Percentiles rank a stretch among this genome's conserved stretches.
These are phyloP conservation scores for Cephus runcator DNA, from an alignment of 2,888 invertebrate genomes.

Conservation along the genomic window DNA sequence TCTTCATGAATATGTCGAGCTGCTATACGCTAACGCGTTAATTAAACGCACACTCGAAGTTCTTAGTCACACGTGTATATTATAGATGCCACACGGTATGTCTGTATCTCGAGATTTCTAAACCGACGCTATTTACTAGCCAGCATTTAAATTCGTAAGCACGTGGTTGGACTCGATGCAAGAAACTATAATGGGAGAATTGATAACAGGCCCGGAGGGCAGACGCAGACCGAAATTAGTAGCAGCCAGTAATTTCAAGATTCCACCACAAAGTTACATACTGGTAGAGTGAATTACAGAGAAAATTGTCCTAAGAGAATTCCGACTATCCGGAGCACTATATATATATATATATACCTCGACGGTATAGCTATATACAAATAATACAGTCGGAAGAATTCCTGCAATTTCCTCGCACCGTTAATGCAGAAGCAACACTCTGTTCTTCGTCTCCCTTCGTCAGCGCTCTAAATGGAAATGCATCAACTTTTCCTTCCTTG, in stretches of 20 bases:
- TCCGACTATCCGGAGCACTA: neutral
- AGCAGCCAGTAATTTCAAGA: neutral
- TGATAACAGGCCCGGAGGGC: neutral
- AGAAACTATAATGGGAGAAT: neutral
- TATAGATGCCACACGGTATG: neutral
- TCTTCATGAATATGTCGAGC: neutral
- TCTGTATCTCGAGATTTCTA: neutral
- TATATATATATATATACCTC: neutral
- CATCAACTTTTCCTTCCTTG: neutral
- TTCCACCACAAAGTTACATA: neutral
- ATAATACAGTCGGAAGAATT: neutral
- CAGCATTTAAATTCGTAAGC: neutral
- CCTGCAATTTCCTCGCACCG: neutral
- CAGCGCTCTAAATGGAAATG: neutral
- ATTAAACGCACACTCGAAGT: neutral
- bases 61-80: neutral
- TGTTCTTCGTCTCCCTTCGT: neutral
- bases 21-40: neutral
- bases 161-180: neutral
- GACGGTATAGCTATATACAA: neutral
- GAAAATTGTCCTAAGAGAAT: neutral
- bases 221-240: neutral
- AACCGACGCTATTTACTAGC: neutral
- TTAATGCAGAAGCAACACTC: neutral
- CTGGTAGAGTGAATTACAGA: neutral